These are phyloP conservation scores for Melanotaenia duboulayi DNA, from an alignment of 2,113 vertebrate genomes.

Conservation along the genomic window DNA sequence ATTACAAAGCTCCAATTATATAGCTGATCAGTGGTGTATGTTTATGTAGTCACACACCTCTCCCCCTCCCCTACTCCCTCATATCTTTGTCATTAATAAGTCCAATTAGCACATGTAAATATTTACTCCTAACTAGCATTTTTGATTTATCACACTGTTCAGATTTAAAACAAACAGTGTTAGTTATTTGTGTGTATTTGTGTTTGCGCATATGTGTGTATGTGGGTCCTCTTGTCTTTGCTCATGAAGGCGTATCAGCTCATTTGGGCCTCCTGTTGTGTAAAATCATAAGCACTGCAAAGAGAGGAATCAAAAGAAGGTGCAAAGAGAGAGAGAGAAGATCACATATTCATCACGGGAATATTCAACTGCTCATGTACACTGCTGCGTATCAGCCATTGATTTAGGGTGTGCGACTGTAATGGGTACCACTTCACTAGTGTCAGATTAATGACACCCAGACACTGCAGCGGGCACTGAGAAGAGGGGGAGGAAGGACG, in stretches of 20 bases:
- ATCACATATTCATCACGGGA: conserved; percentile 39
- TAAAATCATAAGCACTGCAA: conserved; percentile 68
- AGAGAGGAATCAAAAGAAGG: conserved; percentile 59
- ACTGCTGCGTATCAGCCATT: conserved; percentile 54
- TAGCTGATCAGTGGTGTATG: conserved; percentile 67
- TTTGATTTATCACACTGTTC: conserved; percentile 78
- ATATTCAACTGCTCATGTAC: conserved; percentile 42
- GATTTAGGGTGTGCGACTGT: conserved; percentile 71
- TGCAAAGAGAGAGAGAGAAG: conserved; percentile 36
- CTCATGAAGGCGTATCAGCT: conserved; percentile 57
- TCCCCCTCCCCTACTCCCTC: conserved; percentile 39
- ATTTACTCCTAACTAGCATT: conserved; percentile 77
- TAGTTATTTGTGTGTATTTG: conserved; percentile 35
- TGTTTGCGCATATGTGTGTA: conserved; percentile 12
- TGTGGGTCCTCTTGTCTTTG: conserved; percentile 32
- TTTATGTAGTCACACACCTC: conserved; percentile 68
- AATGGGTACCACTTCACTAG: conserved; percentile 73
- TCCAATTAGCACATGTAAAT: conserved; percentile 83
- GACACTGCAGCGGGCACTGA: conserved; percentile 56
- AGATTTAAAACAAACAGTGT: conserved; percentile 70
- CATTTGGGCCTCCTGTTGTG: conserved; percentile 73
- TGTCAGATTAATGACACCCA: conserved; percentile 75
- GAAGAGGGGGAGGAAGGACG: conserved; percentile 23
- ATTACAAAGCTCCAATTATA: conserved; percentile 78
- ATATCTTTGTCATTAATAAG: conserved; percentile 78